These are phyloP conservation scores for Nilaparvata lugens DNA, from an alignment of 1,140 invertebrate genomes.

Conservation along the genomic window DNA sequence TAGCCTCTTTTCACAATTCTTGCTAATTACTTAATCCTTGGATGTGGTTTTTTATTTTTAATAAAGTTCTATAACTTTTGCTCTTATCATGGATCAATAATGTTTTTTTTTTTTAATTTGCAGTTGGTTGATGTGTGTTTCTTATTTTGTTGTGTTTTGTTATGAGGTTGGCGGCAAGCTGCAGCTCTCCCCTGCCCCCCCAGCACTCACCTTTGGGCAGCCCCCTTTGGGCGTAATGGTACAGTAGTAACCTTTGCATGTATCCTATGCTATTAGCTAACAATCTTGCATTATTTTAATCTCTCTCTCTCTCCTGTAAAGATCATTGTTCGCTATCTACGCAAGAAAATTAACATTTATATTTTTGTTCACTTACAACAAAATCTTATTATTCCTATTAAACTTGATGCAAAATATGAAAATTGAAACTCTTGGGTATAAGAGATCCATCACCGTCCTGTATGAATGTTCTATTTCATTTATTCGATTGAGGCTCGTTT, in stretches of 20 bases:
- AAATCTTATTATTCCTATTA: too few species aligned
- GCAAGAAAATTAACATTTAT: too few species aligned
- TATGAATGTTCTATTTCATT: too few species aligned
- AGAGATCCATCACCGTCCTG: too few species aligned
- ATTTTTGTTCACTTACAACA: too few species aligned
- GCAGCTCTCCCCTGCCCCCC: slow-evolving; percentile 24
- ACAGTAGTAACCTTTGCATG: slow-evolving; percentile 16
- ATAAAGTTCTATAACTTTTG: slow-evolving; percentile 12
- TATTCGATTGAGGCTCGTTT: too few species aligned
- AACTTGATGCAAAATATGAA: too few species aligned
- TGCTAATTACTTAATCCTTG: neutral
- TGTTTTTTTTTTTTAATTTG: slow-evolving; percentile 13
- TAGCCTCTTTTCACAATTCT: too few species aligned
- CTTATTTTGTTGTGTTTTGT: slow-evolving; percentile 25
- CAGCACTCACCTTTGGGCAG: slow-evolving; percentile 28
- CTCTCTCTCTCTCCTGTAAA: too few species aligned
- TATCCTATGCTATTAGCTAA: slow-evolving; percentile 11
- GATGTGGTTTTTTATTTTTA: slow-evolving; percentile 13
- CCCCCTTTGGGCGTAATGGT: slow-evolving; percentile 21
- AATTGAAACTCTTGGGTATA: too few species aligned
- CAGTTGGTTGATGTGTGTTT: slow-evolving; percentile 15
- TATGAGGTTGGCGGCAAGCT: slow-evolving; percentile 30
- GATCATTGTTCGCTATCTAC: too few species aligned
- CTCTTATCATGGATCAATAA: slow-evolving; percentile 8
- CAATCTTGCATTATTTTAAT: slow-evolving; percentile 21